These are phyloP conservation scores for Toxostoma redivivum DNA, from an alignment of 2,113 vertebrate species.

Conservation along the genomic window DNA sequence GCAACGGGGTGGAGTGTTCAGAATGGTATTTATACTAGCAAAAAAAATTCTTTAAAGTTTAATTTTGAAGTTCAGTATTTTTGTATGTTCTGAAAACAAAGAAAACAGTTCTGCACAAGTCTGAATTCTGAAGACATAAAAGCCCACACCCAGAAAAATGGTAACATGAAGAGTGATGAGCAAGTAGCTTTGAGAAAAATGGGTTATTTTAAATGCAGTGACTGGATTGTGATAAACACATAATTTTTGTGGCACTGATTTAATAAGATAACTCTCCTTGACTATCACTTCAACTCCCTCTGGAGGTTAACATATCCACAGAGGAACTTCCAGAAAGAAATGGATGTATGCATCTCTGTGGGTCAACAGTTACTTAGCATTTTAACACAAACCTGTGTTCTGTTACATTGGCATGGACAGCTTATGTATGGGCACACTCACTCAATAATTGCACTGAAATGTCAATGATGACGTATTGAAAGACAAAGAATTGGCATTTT, in stretches of 20 bases:
- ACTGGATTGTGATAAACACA: not conserved
- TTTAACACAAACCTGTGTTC: not conserved
- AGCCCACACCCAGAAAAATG: not conserved
- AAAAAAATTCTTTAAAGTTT: not conserved
- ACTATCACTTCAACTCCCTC: not conserved
- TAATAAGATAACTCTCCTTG: not conserved
- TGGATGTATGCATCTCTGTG: not conserved
- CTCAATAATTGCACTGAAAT: not conserved
- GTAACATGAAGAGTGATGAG: not conserved
- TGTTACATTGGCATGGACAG: not conserved
- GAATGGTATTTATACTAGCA: constrained; percentile 13
- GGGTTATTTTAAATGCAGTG: not conserved
- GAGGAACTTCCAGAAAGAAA: not conserved
- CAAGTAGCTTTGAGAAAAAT: not conserved
- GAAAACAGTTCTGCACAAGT: not conserved
- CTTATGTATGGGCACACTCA: not conserved
- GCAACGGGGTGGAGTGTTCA: not conserved
- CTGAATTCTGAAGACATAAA: not conserved
- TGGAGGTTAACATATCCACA: not conserved
- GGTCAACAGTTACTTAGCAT: not conserved
- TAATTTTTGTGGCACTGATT: not conserved
- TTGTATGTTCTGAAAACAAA: not conserved
- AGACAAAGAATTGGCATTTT: not conserved
- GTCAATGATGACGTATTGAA: not conserved
- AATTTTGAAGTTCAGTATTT: constrained; percentile 19